Evolutionary conservation across 2,888 invertebrate species (phyloP), one percentile per base, ranked within the genome.

Genomic region (Leucozona laternaria): DNA sequence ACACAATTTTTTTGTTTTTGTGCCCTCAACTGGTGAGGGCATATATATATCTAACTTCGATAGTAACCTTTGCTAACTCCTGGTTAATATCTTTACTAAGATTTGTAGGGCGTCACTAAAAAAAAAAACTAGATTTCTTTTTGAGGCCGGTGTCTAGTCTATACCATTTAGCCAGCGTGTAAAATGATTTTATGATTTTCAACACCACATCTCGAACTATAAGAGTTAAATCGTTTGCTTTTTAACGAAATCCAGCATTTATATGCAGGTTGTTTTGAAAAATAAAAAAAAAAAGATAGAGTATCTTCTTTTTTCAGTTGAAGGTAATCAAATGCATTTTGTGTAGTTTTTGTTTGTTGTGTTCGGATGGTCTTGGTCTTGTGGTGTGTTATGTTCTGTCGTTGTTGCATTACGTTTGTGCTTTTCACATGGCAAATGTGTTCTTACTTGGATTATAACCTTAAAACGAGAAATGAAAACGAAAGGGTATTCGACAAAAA

Each of bases 401-500:
- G 4, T 60, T 31, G 55, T 60, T 31, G 55, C 28, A 20, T 43
- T 62, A 22, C 37, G 22, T 62, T 28, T 62, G 22, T 62, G 22
- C 22, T 17, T 64, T 28, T 43, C 31, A 34, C 66, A 48, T 66
- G 48, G 20, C 48, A 48, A 66, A 48, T 66, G 34, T 48, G 20
- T 48, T 66, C 31, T 66, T 48, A 48, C 31, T 66, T 34, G 20
- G 31, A 28, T 34, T 66, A 31, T 66, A 64, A 64, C 64, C 64
- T 64, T 64, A 25, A 60, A 60, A 31, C 37, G 43, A 37, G 71
- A 53, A 84, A 72, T 80, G 80, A 80, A 85, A 85, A 48, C 68
- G 84, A 85, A 85, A 85, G 79, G 79, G 76, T 71, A 79, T 79
- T 73, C 62, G 40, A 37, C 58, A 58, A 4, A 58, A 20, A 71